Base-by-base conservation (phyloP, 2,888 invertebrate species). In the Zygothrica quintamaculata region DNA sequence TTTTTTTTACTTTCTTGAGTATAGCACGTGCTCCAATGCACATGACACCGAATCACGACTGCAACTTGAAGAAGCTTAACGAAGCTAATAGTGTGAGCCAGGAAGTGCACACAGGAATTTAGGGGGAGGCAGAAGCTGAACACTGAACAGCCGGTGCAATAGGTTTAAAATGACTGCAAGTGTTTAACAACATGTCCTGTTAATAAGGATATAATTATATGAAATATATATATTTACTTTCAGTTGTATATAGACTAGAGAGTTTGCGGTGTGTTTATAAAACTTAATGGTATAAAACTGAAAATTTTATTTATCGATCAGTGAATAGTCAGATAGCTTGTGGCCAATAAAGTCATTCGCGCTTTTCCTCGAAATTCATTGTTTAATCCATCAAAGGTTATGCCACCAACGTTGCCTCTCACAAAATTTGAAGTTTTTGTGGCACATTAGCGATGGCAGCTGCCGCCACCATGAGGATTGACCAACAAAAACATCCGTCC, bases 11-110 rank as follows among this genome's bases (percentile, higher is more conserved):
- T n/a, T n/a, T 53, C 69, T 73, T 39, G 57, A 43, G 42, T 61
- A 55, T 81, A 84, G 87, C 87, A 87, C 87, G 87, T 84, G 87
- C 85, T 87, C 53, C 74, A 80, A 37, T 86, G 86, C 84, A 84
- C 84, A 79, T 82, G 80, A 76, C 79, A 79, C 79, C 84, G 67
- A 86, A 79, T 86, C 86, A 68, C 67, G 59, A 37, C 69, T 64
- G 42, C 58, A 53, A 55, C 52, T 40, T 44, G 22, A 25, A 31
- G 53, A 36, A 56, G 44, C 46, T 18, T 29, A 6, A 9, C 11
- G 13, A 15, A 29, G 9, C 9, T 18, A 2, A 37, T 13, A 51
- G 22, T 7, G 29, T 15, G 26, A 52, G 59, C 34, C 74, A 74
- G 81, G 74, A 84, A 77, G 66, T 74, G 47, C 25, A 5, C 15